A percentile compares a stretch with the other conserved stretches of the same genome.
Evolutionary conservation across 2,888 invertebrate genomes (phyloP).

Genomic region (Melitaea athalia): DNA sequence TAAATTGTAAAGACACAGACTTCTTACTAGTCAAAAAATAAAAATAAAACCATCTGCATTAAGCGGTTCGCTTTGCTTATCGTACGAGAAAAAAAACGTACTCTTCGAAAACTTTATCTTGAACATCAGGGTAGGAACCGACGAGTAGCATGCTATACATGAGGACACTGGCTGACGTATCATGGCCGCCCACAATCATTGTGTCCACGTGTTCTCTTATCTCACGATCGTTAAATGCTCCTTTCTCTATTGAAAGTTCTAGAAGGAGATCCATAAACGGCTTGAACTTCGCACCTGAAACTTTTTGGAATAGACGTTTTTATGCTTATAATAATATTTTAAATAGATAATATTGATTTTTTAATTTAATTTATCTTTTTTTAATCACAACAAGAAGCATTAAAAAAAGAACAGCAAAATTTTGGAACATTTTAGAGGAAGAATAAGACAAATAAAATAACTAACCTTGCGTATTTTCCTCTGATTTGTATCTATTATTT

Average conservation of each 20-base stretch:
- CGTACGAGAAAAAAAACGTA: slow-evolving; percentile 46
- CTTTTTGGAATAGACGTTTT: background rate
- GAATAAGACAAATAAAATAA: too few species aligned
- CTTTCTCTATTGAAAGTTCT: slow-evolving; percentile 53
- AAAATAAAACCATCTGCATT: too few species aligned
- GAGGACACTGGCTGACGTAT: slow-evolving; percentile 71
- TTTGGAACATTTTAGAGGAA: too few species aligned
- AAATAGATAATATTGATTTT: background rate
- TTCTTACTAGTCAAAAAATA: background rate
- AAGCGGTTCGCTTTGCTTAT: too few species aligned
- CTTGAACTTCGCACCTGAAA: slow-evolving; percentile 67
- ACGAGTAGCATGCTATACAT: slow-evolving; percentile 68
- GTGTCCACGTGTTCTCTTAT: slow-evolving; percentile 82
- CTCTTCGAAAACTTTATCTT: slow-evolving; percentile 62
- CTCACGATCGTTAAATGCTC: slow-evolving; percentile 73
- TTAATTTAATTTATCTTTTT: too few species aligned
- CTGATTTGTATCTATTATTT: slow-evolving; percentile 28
- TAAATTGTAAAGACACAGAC: too few species aligned
- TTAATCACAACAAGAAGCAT: too few species aligned
- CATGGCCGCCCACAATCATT: slow-evolving; percentile 81
- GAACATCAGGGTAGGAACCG: slow-evolving; percentile 67
- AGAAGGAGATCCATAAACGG: slow-evolving; percentile 81
- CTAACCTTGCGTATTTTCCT: slow-evolving; percentile 17
- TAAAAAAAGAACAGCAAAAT: too few species aligned
- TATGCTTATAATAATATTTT: background rate